Conservation (phyloP, 2,888 invertebrate species). For the Nomada goodeniana region DNA sequence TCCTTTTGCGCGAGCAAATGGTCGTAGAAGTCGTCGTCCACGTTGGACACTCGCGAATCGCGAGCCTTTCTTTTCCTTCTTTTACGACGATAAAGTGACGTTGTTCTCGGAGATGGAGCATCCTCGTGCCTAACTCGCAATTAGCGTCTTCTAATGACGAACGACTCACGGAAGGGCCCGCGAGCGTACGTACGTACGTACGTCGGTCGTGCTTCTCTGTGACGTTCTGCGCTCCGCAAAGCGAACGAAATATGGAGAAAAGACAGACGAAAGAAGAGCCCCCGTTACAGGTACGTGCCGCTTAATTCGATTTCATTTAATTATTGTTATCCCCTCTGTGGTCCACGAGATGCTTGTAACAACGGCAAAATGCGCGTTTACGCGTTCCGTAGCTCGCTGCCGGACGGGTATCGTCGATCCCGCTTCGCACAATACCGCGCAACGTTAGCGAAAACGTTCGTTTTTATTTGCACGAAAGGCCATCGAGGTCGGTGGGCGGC, state of each 20-base stretch:
- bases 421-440: neutral
- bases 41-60: conserved; percentile 9
- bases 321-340: conserved; percentile 13
- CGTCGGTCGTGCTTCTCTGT: neutral
- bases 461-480: conserved; percentile 18
- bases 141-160: conserved; percentile 73
- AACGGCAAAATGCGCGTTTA: neutral
- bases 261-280: neutral
- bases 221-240: conserved; percentile 14
- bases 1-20: conserved; percentile 15
- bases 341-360: neutral
- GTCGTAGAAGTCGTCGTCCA: conserved; percentile 14
- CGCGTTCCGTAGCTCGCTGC: neutral
- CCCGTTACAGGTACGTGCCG: neutral
- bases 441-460: conserved; percentile 7
- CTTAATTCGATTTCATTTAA: conserved; percentile 38
- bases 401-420: neutral
- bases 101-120: conserved; percentile 59
- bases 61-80: conserved; percentile 13
- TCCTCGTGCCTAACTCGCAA: conserved; percentile 72
- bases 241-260: neutral
- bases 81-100: conserved; percentile 51
- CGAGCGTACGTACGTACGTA: conserved; percentile 3
- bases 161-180: conserved; percentile 44
- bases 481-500: too few species aligned